Percentiles rank a stretch among this genome's conserved stretches.
These are phyloP conservation scores for Pristis pectinata DNA, from an alignment of 2,797 vertebrate genomes.

Conservation along the genomic window DNA sequence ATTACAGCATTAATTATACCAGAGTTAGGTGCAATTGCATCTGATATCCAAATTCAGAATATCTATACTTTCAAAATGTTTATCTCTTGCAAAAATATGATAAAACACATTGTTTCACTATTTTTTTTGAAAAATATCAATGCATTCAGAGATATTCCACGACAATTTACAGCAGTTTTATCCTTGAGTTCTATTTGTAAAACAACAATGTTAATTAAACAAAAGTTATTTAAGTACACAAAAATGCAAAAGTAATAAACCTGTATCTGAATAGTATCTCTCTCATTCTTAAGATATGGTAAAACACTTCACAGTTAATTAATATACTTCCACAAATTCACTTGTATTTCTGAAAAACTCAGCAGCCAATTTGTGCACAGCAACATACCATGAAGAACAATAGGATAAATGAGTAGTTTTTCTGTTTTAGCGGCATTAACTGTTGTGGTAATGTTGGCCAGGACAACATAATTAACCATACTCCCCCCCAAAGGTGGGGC, in stretches of 20 bases:
- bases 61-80: background rate
- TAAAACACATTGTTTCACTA: background rate
- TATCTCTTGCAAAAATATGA: background rate
- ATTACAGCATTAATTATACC: background rate
- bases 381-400: background rate
- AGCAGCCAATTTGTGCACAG: background rate
- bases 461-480: background rate
- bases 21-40: background rate
- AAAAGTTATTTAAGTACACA: background rate
- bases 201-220: background rate
- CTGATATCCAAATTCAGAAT: constrained; percentile 2
- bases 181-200: background rate
- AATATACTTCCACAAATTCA: background rate
- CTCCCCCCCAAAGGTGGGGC: background rate
- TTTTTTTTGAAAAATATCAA: background rate
- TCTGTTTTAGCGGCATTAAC: background rate
- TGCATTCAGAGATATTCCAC: background rate
- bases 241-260: background rate
- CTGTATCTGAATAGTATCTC: background rate
- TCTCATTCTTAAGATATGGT: background rate
- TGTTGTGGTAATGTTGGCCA: background rate
- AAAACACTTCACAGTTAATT: background rate
- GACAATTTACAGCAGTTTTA: background rate
- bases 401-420: background rate
- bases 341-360: background rate